Conservation (phyloP, 92 coral and sea anemone genomes). For the Bergia puertoricense region DNA sequence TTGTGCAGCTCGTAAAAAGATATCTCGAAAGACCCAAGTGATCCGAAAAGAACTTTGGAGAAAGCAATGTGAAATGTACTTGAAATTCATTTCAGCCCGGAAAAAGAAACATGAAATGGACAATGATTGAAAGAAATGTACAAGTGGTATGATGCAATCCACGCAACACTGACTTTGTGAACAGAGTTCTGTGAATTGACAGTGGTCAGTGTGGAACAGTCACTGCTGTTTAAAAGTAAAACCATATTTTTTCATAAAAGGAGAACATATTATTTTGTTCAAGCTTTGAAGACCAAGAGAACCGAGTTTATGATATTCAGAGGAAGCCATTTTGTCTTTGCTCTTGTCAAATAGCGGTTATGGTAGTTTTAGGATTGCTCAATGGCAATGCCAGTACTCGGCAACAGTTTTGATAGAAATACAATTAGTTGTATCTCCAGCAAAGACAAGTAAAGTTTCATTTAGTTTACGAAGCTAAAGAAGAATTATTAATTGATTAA, state of each 20-base stretch:
- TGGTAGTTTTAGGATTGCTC: background rate
- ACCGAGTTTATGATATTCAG: constrained; percentile 34
- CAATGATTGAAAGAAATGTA: background rate
- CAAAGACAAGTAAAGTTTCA: background rate
- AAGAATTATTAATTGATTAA: too few relatives aligned
- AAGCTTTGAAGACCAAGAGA: background rate
- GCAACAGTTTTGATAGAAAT: too few relatives aligned
- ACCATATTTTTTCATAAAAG: background rate
- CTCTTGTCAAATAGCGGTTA: constrained; percentile 2
- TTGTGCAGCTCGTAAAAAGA: background rate
- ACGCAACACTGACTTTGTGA: background rate
- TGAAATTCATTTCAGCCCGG: background rate
- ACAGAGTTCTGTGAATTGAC: background rate
- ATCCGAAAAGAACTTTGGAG: background rate
- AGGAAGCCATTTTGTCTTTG: constrained; percentile 1
- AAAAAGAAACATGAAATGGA: background rate
- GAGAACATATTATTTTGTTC: background rate
- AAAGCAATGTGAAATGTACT: background rate
- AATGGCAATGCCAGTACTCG: background rate
- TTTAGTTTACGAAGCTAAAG: background rate
- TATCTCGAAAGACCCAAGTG: background rate
- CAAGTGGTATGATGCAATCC: constrained; percentile 17
- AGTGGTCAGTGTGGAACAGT: background rate
- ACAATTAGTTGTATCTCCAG: background rate
- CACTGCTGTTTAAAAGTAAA: background rate